These are phyloP conservation scores for Urocitellus parryii DNA, from an alignment of 2,113 vertebrate species.

Conservation along the genomic window DNA sequence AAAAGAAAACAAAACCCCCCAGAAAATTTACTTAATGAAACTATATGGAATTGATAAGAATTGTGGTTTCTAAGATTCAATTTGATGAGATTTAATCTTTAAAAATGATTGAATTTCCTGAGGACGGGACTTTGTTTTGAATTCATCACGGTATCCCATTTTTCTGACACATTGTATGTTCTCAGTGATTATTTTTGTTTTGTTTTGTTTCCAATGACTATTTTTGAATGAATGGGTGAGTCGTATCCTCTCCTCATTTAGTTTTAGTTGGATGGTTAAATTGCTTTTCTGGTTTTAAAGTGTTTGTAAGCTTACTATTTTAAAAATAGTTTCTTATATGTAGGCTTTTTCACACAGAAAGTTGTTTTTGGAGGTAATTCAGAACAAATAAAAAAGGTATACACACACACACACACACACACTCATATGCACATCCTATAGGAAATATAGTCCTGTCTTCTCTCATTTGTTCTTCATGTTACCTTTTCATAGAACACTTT, in stretches of 20 bases:
- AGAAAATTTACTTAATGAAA: conserved; percentile 38
- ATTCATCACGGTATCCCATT: not conserved
- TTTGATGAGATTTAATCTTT: not conserved
- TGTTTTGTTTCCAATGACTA: too few relatives aligned
- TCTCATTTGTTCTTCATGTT: not conserved
- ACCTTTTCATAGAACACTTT: not conserved
- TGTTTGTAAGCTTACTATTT: conserved; percentile 7
- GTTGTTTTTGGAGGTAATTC: not conserved
- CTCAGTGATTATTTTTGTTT: not conserved
- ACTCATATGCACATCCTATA: not conserved
- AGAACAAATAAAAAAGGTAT: not conserved
- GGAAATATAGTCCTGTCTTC: not conserved
- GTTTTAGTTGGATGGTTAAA: conserved; percentile 24
- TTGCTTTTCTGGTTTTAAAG: conserved; percentile 18
- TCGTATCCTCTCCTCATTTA: not conserved
- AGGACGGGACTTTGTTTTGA: not conserved
- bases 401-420: too few relatives aligned
- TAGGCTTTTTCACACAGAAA: not conserved
- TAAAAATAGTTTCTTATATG: not conserved
- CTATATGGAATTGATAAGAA: not conserved
- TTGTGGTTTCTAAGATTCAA: conserved; percentile 9
- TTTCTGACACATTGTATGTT: not conserved
- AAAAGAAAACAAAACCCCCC: not conserved
- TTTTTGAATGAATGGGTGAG: conserved; percentile 11
- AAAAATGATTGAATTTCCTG: not conserved